A percentile compares a stretch with the other conserved stretches of the same genome.
These are phyloP conservation scores for Thalpophila matura DNA, from an alignment of 2,888 invertebrate genomes.

Conservation along the genomic window DNA sequence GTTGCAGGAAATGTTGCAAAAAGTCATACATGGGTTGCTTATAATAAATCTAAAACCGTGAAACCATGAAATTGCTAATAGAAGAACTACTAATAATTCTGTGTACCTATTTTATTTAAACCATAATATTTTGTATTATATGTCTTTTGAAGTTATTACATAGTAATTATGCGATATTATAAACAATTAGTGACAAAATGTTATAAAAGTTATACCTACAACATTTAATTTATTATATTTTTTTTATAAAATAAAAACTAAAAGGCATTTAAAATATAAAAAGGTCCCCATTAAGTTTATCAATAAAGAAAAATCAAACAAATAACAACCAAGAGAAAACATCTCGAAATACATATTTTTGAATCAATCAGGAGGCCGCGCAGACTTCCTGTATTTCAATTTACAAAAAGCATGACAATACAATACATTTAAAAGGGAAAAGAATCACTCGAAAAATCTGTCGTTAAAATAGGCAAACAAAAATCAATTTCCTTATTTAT, in stretches of 20 bases:
- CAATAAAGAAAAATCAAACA: no score
- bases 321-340: constrained; percentile 1
- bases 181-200: no score
- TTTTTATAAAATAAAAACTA: no score
- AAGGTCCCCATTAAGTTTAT: constrained; percentile 1
- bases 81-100: no score
- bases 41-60: background rate
- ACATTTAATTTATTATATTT: no score
- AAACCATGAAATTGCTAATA: background rate
- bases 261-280: background rate
- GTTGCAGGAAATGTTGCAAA: constrained; percentile 51
- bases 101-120: no score
- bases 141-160: no score
- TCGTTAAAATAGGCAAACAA: constrained; percentile 52
- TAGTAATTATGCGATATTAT: no score
- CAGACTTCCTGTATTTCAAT: constrained; percentile 35
- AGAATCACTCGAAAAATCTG: constrained; percentile 54
- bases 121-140: no score
- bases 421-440: constrained; percentile 23
- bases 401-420: constrained; percentile 29
- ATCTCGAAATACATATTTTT: constrained; percentile 26
- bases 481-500: constrained; percentile 66
- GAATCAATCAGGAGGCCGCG: constrained; percentile 32
- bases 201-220: no score
- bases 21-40: constrained; percentile 45